phyloP scores from a whole-genome alignment of 35 echinoderm and acorn worm species.

The Amphiura filiformis region DNA sequence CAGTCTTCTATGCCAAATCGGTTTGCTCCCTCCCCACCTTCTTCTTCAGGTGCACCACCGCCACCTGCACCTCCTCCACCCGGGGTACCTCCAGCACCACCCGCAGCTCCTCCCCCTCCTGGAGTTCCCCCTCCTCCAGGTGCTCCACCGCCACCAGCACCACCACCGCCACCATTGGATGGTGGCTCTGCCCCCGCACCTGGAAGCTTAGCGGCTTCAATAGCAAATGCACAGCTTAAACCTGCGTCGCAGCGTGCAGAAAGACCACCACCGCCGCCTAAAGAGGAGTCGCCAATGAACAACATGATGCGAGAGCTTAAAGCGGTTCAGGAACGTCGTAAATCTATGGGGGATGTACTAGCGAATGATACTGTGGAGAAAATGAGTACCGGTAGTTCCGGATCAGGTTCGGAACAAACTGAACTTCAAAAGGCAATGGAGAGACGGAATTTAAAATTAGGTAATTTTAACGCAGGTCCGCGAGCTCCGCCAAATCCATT shows the following conservation, averaged over 20 bases:
- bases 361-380: constrained; percentile 2
- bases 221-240: constrained; percentile 13
- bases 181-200: constrained; percentile 28
- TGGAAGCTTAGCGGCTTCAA: constrained; percentile 30
- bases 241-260: constrained; percentile 1
- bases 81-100: not conserved
- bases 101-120: constrained; percentile 16
- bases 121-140: not conserved
- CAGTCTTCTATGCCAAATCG: not conserved
- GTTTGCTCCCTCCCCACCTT: not conserved
- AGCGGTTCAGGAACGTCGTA: constrained; percentile 18
- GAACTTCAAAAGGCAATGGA: constrained; percentile 7
- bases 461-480: not conserved
- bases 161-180: constrained; percentile 40
- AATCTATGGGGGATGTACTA: not conserved
- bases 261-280: not conserved
- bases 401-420: not conserved
- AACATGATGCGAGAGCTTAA: constrained; percentile 58
- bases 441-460: not conserved
- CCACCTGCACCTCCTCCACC: constrained; percentile 32
- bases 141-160: constrained; percentile 2
- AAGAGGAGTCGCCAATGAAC: constrained; percentile 10
- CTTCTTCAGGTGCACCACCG: constrained; percentile 11
- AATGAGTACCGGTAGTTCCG: not conserved
- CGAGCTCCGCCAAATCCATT: constrained; percentile 17